These are phyloP conservation scores for Stichodactyla mertensii DNA, from an alignment of 64 coral and sea anemone genomes.

Conservation along the genomic window DNA sequence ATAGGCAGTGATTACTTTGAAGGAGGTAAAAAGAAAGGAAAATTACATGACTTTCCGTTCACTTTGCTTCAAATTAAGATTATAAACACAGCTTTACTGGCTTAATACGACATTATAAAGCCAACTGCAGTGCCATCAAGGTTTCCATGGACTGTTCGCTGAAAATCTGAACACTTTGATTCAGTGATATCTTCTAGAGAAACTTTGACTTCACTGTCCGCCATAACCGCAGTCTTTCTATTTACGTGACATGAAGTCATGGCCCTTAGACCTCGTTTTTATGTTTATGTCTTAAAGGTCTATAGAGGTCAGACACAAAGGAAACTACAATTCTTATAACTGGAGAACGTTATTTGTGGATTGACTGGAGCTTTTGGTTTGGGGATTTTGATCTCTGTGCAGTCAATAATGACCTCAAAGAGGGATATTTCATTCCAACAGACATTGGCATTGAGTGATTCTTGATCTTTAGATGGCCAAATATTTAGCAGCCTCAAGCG, in stretches of 20 bases:
- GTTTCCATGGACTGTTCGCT: too few relatives aligned
- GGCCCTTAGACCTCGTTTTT: too few relatives aligned
- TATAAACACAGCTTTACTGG: too few relatives aligned
- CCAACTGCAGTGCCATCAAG: too few relatives aligned
- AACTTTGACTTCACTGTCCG: too few relatives aligned
- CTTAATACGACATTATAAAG: too few relatives aligned
- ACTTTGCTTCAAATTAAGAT: too few relatives aligned
- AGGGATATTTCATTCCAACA: slow-evolving; percentile 28
- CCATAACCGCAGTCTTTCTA: too few relatives aligned
- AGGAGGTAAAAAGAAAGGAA: slow-evolving; percentile 14
- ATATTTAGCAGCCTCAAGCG: slow-evolving; percentile 24
- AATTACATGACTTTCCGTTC: neutral
- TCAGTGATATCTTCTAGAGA: too few relatives aligned
- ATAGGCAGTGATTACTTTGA: slow-evolving; percentile 10
- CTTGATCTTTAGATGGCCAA: slow-evolving; percentile 25
- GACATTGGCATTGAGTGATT: slow-evolving; percentile 23
- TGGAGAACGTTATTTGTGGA: slow-evolving; percentile 12
- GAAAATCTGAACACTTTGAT: too few relatives aligned
- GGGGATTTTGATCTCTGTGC: slow-evolving; percentile 36
- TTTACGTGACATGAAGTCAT: too few relatives aligned
- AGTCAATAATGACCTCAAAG: slow-evolving; percentile 30
- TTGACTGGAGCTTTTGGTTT: slow-evolving; percentile 31
- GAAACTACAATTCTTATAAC: slow-evolving; percentile 29
- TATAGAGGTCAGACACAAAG: slow-evolving; percentile 41
- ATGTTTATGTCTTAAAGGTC: neutral